Conservation (phyloP, 2,888 invertebrate genomes). For the Lordiphosa fenestrarum region DNA sequence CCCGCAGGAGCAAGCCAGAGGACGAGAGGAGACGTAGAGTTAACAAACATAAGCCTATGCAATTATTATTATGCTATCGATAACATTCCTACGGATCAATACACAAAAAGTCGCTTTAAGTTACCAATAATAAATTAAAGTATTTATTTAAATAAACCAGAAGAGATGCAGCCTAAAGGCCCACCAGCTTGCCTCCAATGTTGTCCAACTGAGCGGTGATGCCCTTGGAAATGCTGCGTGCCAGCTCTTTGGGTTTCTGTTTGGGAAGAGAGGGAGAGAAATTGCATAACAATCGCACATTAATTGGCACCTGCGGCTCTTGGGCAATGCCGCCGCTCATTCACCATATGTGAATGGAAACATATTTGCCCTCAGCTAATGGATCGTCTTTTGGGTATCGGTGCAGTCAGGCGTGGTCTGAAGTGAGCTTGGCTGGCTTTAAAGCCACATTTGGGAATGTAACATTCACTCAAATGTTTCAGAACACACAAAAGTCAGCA, state of each 20-base stretch:
- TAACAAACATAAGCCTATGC: constrained; percentile 12
- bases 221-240: constrained; percentile 75
- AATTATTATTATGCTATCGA: constrained; percentile 29
- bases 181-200: constrained; percentile 78
- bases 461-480: too few species aligned
- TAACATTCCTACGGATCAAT: constrained; percentile 58
- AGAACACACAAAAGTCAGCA: too few species aligned
- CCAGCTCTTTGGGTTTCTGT: constrained; percentile 77
- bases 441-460: too few species aligned
- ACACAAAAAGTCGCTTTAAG: constrained; percentile 41
- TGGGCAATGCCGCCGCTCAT: constrained; percentile 15
- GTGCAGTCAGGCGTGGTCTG: too few species aligned
- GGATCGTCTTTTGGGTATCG: too few species aligned
- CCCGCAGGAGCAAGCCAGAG: constrained; percentile 31
- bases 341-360: constrained; percentile 18
- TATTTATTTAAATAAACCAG: constrained; percentile 68
- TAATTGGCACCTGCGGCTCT: background rate
- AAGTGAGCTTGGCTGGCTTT: too few species aligned
- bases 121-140: constrained; percentile 66
- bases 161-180: constrained; percentile 58
- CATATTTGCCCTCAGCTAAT: constrained; percentile 45
- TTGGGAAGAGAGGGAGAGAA: background rate
- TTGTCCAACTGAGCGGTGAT: constrained; percentile 78
- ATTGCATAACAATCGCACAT: constrained; percentile 5
- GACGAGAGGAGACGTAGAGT: constrained; percentile 5